Evolutionary conservation across 2,888 invertebrate species (phyloP).

Genomic region (Serripes groenlandicus): DNA sequence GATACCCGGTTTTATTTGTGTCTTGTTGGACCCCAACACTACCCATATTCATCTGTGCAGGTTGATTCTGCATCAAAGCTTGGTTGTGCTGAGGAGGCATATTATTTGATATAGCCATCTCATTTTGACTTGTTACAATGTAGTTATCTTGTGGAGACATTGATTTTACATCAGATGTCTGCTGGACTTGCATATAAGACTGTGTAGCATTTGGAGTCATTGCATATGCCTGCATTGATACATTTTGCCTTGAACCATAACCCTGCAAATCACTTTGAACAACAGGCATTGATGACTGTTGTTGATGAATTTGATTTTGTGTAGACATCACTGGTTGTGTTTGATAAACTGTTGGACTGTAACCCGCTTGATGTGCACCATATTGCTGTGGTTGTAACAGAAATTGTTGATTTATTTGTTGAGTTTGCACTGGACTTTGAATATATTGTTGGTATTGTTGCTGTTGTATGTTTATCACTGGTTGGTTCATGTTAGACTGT

Average conservation of each 20-base stretch:
- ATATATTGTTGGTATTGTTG: conserved; percentile 9
- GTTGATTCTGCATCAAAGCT: conserved; percentile 1
- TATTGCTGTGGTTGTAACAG: neutral
- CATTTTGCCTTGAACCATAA: neutral
- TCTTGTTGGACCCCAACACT: neutral
- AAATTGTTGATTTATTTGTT: neutral
- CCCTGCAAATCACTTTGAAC: neutral
- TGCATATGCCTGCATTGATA: conserved; percentile 2
- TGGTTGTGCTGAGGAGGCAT: neutral
- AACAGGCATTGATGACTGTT: neutral
- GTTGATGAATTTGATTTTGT: neutral
- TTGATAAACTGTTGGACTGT: neutral
- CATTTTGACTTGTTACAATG: neutral
- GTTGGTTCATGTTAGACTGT: neutral
- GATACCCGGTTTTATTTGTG: neutral
- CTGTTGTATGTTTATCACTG: too few species aligned
- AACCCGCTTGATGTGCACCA: neutral
- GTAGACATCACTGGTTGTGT: neutral
- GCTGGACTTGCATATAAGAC: neutral
- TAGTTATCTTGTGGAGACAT: neutral
- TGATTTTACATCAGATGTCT: neutral
- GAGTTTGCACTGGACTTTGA: neutral
- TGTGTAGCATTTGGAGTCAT: neutral
- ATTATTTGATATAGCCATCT: neutral
- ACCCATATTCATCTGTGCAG: neutral